A percentile compares a stretch with the other conserved stretches of the same genome.
Conservation (phyloP, 1,140 invertebrate genomes). For the Lycorma delicatula region DNA sequence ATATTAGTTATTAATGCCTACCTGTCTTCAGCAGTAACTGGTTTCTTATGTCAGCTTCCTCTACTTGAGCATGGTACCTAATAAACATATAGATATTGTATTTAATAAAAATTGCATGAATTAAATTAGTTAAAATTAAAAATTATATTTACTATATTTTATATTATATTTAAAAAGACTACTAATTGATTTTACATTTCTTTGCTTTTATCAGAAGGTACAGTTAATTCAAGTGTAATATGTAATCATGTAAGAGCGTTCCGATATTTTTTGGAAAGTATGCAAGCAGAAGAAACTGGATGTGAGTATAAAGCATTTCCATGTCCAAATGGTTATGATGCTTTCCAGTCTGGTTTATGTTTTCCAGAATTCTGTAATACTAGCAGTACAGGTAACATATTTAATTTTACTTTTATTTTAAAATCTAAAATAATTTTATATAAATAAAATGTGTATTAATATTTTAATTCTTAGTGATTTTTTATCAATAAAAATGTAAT, state of each 20-base stretch:
- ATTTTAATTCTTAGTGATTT: too few species aligned
- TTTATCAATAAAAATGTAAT: too few species aligned
- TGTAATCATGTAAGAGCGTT: constrained; percentile 36
- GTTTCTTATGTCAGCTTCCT: too few species aligned
- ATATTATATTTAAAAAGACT: not conserved
- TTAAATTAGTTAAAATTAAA: constrained; percentile 5
- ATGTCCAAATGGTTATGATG: constrained; percentile 36
- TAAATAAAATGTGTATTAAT: too few species aligned
- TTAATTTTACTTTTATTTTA: too few species aligned
- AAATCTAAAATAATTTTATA: too few species aligned
- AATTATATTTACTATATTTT: not conserved
- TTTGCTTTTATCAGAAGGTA: constrained; percentile 28
- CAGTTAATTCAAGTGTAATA: constrained; percentile 37
- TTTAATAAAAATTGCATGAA: not conserved
- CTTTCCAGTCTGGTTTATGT: constrained; percentile 39
- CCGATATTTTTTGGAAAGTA: constrained; percentile 33
- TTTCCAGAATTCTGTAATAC: constrained; percentile 38
- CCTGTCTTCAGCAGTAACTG: too few species aligned
- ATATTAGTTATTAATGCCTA: too few species aligned
- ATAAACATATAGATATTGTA: too few species aligned
- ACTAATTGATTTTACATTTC: constrained; percentile 3
- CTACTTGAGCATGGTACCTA: too few species aligned
- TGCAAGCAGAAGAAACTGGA: constrained; percentile 17
- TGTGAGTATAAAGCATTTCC: constrained; percentile 43
- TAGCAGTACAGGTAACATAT: constrained; percentile 41